Conservation (phyloP, 1,140 invertebrate species). For the Drosophila truncata region DNA sequence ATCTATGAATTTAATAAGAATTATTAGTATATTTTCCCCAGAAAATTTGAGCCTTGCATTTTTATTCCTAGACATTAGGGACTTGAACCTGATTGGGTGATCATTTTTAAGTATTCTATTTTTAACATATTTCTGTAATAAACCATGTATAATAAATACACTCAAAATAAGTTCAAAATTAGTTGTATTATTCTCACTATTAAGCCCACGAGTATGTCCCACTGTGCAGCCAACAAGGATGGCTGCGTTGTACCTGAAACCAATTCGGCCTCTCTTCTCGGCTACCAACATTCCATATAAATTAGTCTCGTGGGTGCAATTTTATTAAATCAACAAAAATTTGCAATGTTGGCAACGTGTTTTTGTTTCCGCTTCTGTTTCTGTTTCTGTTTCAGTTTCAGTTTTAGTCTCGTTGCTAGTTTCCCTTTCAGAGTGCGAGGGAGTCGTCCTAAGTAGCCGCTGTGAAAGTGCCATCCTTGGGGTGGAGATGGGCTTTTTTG, state of each 20-base stretch:
- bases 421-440: constrained; percentile 21
- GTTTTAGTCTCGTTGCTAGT: constrained; percentile 32
- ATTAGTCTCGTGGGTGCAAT: constrained; percentile 84
- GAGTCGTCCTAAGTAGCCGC: constrained; percentile 64
- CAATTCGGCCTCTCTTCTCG: constrained; percentile 69
- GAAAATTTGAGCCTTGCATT: too few species aligned
- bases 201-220: not conserved
- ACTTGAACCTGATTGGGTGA: too few species aligned
- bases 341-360: constrained; percentile 76
- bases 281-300: constrained; percentile 81
- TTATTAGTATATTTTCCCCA: too few species aligned
- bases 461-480: constrained; percentile 26
- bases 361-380: constrained; percentile 41
- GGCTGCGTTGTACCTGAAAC: constrained; percentile 66
- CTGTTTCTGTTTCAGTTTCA: constrained; percentile 2
- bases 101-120: too few species aligned
- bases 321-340: constrained; percentile 85
- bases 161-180: not conserved
- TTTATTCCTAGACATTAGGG: too few species aligned
- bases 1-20: too few species aligned
- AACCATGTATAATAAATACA: not conserved
- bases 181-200: not conserved
- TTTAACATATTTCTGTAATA: not conserved
- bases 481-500: constrained; percentile 28
- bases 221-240: constrained; percentile 53